phyloP scores from a whole-genome alignment of 2,888 invertebrate species.

The Dicycla oo region DNA sequence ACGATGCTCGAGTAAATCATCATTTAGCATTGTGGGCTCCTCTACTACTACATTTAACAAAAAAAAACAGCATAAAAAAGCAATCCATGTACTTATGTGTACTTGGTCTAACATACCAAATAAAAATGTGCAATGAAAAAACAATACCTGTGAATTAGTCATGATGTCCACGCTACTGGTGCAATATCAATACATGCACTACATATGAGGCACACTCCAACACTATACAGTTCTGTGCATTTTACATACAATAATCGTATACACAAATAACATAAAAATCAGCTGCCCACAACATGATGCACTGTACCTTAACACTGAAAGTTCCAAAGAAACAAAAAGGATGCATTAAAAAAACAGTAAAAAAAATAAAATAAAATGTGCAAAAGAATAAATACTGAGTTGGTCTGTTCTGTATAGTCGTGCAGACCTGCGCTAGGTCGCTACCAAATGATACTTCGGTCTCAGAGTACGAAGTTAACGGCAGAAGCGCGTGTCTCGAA shows the following conservation, averaged over 20 bases:
- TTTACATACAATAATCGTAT: conserved; percentile 82
- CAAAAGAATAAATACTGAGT: conserved; percentile 64
- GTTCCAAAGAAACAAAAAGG: conserved; percentile 83
- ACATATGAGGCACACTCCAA: conserved; percentile 85
- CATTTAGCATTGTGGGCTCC: too few relatives aligned
- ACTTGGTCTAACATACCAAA: conserved; percentile 43
- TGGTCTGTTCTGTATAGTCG: conserved; percentile 65
- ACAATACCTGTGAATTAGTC: conserved; percentile 91
- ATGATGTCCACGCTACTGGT: conserved; percentile 86
- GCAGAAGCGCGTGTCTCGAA: conserved; percentile 82
- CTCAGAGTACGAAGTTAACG: conserved; percentile 69
- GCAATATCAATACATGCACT: conserved; percentile 88
- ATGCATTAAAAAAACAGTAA: conserved; percentile 80
- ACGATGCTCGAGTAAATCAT: too few relatives aligned
- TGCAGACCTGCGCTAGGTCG: conserved; percentile 74
- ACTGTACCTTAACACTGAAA: conserved; percentile 88
- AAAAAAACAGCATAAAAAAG: conserved; percentile 47
- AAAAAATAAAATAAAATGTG: conserved; percentile 76
- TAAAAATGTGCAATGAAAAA: conserved; percentile 75
- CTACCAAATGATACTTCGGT: conserved; percentile 73
- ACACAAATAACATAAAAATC: conserved; percentile 85
- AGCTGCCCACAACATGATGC: conserved; percentile 86
- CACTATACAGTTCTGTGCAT: conserved; percentile 87
- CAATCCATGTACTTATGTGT: conserved; percentile 32
- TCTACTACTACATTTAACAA: conserved; percentile 30